Conservation (phyloP, 2,888 invertebrate genomes). For the Eupithecia subfuscata region DNA sequence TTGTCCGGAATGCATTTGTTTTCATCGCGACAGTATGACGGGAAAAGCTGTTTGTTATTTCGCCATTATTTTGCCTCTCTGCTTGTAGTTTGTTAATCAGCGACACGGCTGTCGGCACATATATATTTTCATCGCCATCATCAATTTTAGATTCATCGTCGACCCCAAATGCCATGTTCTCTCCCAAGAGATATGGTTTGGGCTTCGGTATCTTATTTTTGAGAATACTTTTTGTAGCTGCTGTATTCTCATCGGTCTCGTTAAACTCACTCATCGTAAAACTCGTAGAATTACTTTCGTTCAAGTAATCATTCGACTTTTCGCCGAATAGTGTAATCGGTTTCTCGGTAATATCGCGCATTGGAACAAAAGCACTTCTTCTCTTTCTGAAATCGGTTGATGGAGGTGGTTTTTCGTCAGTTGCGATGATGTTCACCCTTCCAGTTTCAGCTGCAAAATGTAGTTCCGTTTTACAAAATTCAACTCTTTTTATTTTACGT, state of each 20-base stretch:
- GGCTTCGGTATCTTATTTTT: slow-evolving; percentile 90
- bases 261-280: slow-evolving; percentile 57
- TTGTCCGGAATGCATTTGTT: slow-evolving; percentile 59
- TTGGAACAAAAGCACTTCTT: slow-evolving; percentile 81
- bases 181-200: slow-evolving; percentile 89
- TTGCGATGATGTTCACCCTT: slow-evolving; percentile 93
- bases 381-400: slow-evolving; percentile 90
- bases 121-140: slow-evolving; percentile 44
- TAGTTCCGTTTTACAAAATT: slow-evolving; percentile 94
- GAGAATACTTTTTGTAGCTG: slow-evolving; percentile 87
- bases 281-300: slow-evolving; percentile 49
- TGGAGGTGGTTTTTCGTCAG: slow-evolving; percentile 94
- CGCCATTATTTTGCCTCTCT: slow-evolving; percentile 54
- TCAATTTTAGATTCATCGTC: slow-evolving; percentile 51
- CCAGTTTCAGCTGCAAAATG: slow-evolving; percentile 95
- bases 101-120: slow-evolving; percentile 65
- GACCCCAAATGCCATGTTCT: slow-evolving; percentile 82
- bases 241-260: slow-evolving; percentile 80
- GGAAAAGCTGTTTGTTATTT: slow-evolving; percentile 52
- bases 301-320: slow-evolving; percentile 57
- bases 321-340: slow-evolving; percentile 88
- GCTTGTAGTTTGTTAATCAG: slow-evolving; percentile 69
- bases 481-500: slow-evolving; percentile 88
- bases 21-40: slow-evolving; percentile 51
- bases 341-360: slow-evolving; percentile 72